phyloP scores from a whole-genome alignment of 1,140 invertebrate genomes.

The Lerema accius region DNA sequence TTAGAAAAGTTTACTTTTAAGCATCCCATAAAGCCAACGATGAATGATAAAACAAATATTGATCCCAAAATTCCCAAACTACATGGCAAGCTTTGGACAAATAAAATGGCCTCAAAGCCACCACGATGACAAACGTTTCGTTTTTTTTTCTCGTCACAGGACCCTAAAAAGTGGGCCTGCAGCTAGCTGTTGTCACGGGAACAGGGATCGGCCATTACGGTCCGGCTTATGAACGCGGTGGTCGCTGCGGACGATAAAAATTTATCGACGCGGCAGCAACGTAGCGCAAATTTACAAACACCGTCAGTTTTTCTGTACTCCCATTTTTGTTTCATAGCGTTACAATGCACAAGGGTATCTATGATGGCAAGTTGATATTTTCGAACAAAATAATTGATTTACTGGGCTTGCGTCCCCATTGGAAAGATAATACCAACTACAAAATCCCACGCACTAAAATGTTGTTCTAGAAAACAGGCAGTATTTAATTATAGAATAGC shows the following conservation, averaged over 20 bases:
- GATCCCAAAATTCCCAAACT: too few species aligned
- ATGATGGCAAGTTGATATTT: not conserved
- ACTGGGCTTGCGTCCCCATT: too few species aligned
- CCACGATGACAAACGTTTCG: not conserved
- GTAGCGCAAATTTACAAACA: not conserved
- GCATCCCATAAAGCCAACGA: too few species aligned
- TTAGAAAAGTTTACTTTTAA: too few species aligned
- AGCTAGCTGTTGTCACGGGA: conserved; percentile 6
- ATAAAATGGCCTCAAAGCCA: not conserved
- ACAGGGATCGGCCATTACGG: conserved; percentile 20
- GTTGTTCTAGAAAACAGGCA: too few species aligned
- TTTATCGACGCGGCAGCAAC: conserved; percentile 7
- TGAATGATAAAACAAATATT: too few species aligned
- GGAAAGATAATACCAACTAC: too few species aligned
- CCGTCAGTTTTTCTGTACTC: not conserved
- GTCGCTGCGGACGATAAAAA: conserved; percentile 13
- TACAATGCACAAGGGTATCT: not conserved
- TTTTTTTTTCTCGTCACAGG: not conserved
- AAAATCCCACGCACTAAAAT: too few species aligned
- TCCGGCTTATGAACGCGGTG: conserved; percentile 10
- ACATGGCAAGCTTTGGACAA: not conserved
- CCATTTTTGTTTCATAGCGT: not conserved
- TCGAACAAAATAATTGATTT: too few species aligned
- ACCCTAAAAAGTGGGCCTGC: conserved; percentile 4
- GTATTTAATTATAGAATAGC: too few species aligned